Conservation (phyloP, 2,113 vertebrate species). For the Chlamydotis undulata region DNA sequence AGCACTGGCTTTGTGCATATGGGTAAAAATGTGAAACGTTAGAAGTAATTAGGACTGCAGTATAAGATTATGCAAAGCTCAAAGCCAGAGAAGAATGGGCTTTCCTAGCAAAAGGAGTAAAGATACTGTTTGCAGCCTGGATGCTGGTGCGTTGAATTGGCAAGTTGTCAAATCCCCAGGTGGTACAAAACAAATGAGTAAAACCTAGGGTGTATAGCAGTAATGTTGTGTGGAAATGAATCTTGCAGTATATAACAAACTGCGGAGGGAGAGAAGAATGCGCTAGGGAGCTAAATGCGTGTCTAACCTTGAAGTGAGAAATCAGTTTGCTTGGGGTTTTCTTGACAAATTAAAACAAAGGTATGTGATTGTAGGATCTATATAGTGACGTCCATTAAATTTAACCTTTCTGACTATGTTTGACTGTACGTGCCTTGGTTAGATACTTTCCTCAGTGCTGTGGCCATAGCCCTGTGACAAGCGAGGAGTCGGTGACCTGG, state of each 20-base stretch:
- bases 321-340: neutral
- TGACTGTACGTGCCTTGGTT: neutral
- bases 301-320: neutral
- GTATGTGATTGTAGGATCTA: neutral
- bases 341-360: neutral
- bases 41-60: neutral
- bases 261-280: neutral
- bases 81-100: neutral
- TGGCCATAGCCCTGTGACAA: neutral
- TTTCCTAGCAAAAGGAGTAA: neutral
- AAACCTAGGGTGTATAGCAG: neutral
- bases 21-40: neutral
- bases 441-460: neutral
- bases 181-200: neutral
- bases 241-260: neutral
- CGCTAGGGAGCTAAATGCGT: neutral
- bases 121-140: neutral
- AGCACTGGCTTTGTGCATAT: neutral
- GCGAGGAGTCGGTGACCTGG: fast-evolving
- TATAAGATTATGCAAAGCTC: neutral
- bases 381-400: neutral
- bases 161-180: neutral
- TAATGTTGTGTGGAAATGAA: neutral
- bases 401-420: neutral
- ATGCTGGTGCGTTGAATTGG: neutral